Evolutionary conservation across 1,140 invertebrate species (phyloP).

Genomic region (Cyphomyrmex costatus): DNA sequence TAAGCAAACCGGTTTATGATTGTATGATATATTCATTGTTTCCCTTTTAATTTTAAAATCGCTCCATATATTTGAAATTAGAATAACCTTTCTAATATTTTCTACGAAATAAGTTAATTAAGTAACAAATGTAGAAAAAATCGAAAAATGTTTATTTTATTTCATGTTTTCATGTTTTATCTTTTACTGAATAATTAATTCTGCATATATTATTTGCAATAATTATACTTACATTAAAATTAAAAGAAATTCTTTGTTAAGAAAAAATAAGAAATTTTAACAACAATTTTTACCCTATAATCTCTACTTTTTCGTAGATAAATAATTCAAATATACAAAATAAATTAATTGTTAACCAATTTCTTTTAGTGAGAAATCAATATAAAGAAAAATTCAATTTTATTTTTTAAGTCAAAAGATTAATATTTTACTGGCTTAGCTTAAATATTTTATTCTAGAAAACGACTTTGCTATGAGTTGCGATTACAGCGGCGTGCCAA

Average conservation of each 20-base stretch:
- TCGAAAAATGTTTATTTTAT: neutral
- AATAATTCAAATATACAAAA: neutral
- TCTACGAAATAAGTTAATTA: neutral
- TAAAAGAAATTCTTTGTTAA: neutral
- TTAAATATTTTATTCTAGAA: slow-evolving; percentile 80
- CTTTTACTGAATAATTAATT: neutral
- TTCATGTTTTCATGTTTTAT: neutral
- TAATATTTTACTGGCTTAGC: neutral
- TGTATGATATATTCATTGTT: neutral
- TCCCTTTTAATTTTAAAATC: neutral
- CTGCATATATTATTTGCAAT: neutral
- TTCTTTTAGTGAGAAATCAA: neutral
- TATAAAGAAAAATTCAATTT: neutral
- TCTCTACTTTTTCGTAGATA: neutral
- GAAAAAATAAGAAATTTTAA: neutral
- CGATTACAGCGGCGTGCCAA: slow-evolving; percentile 89
- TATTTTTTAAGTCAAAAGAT: neutral
- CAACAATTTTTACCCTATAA: neutral
- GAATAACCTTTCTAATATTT: slow-evolving; percentile 21
- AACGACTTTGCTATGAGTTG: slow-evolving; percentile 85
- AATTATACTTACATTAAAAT: neutral
- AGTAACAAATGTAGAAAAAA: neutral
- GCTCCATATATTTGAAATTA: neutral
- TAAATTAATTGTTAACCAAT: neutral
- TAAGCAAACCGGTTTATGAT: neutral